Base-by-base conservation (phyloP, 1,140 invertebrate species). In the Meloidogyne chitwoodi region DNA sequence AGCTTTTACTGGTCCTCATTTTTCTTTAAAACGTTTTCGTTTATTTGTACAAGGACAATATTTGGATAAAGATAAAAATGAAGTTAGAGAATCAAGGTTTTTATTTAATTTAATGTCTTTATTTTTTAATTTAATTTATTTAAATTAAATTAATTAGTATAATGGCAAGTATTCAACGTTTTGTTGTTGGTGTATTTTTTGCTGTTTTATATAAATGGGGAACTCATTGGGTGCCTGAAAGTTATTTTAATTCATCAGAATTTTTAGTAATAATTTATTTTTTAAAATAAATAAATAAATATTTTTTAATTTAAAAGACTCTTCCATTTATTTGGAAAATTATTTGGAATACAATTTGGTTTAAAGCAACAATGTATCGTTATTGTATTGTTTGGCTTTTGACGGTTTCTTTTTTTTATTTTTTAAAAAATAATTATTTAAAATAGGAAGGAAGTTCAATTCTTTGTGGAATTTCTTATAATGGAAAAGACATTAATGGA, bases 1-100 rank as follows among this genome's bases (percentile, higher is more conserved):
- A 31, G 88, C 88, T 31, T 77, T 90, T 22, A 87, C 88, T 69
- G 89, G 89, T 67, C 89, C 89, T 24, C 86, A 89, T 83, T 89
- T 88, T 79, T 81, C 87, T 44, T 84, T 89, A 74, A 84, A 77
- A 41, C 80, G 88, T 22, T 89, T 89, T 77, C 80, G 88, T 16
- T 74, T 78, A 16, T 89, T 89, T 82, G 84, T 88, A 4, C 84
- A 85, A 69, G 88, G 88, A 27, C 81, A 87, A 63, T 87, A 79
- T 78, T 73, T 82, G 38, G 83, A 82, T 41, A 56, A 83, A 44
- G 74, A 83, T 14, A 75, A 78, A 16, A 79, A 76, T 26, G 74
- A 78, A 68, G 78, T 84, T 65, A 66, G 80, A 26, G 72, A 80
- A 72, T 82, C 82, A 14, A 86, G 78, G 64, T 80, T 56, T 56